Conservation (phyloP, 1,140 invertebrate genomes). For the Lamellibrachia luymesi region DNA sequence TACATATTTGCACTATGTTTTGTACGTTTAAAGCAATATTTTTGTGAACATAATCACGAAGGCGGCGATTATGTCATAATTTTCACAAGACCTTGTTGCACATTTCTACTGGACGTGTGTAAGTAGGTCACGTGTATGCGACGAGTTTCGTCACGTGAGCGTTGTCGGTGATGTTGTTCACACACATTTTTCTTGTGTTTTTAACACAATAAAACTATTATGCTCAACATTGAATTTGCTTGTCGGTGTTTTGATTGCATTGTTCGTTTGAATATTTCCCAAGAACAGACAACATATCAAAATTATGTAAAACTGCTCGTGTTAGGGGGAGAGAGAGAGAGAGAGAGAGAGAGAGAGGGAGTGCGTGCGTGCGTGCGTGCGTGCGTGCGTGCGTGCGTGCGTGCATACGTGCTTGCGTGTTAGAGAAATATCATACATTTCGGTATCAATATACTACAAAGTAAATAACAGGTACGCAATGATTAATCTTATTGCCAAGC, state of each 20-base stretch:
- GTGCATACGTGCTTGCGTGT: neutral
- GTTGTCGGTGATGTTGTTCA: neutral
- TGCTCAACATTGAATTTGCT: neutral
- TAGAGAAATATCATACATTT: neutral
- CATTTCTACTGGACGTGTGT: neutral
- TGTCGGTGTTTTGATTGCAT: neutral
- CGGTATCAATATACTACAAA: neutral
- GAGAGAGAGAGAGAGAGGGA: neutral
- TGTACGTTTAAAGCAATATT: neutral
- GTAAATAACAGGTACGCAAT: neutral
- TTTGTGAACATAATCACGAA: neutral
- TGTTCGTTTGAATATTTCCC: neutral
- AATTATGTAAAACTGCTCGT: neutral
- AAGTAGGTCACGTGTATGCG: neutral
- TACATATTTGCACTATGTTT: constrained; percentile 5
- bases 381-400: no score
- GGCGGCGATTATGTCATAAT: neutral
- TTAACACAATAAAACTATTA: constrained; percentile 1
- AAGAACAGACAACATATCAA: neutral
- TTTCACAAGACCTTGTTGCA: neutral
- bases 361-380: no score
- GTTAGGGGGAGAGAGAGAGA: neutral
- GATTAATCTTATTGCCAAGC: neutral
- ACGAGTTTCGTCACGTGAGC: no score
- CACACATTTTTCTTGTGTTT: neutral